phyloP scores from a whole-genome alignment of 2,888 invertebrate species.

The Epistrophe grossulariae region DNA sequence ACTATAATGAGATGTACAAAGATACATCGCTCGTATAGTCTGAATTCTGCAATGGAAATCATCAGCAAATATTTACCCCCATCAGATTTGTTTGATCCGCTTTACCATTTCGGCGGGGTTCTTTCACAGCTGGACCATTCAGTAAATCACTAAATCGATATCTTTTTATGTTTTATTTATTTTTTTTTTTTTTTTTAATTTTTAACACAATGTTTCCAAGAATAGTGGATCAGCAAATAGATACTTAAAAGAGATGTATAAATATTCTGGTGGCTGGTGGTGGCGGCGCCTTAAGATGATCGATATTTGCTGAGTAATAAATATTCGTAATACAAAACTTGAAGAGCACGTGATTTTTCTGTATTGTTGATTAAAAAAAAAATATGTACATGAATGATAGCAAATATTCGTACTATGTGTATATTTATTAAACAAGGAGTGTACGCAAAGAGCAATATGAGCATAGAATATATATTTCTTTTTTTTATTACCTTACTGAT shows the following conservation, averaged over 20 bases:
- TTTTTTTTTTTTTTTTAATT: constrained; percentile 22
- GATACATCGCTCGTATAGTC: not conserved
- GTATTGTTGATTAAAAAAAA: not conserved
- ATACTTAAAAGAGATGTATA: constrained; percentile 16
- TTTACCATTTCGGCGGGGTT: constrained; percentile 11
- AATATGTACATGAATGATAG: not conserved
- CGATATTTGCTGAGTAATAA: constrained; percentile 66
- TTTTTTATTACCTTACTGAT: not conserved
- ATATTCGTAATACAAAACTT: constrained; percentile 39
- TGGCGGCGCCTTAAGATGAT: constrained; percentile 68
- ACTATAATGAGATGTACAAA: not conserved
- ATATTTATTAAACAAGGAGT: constrained; percentile 31
- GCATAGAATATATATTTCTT: constrained; percentile 11
- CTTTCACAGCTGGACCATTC: constrained; percentile 32
- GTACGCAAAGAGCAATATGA: constrained; percentile 7
- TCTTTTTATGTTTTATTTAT: not conserved
- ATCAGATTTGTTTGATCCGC: constrained; percentile 39
- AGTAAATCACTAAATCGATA: constrained; percentile 44
- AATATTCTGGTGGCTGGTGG: constrained; percentile 19
- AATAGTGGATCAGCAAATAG: constrained; percentile 67
- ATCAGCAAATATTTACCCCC: constrained; percentile 34
- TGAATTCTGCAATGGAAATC: constrained; percentile 24
- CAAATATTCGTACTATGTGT: not conserved
- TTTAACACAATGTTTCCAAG: constrained; percentile 54
- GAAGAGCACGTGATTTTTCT: constrained; percentile 14